Conservation (phyloP, 2,113 vertebrate species). For the Mormyrus lacerda region DNA sequence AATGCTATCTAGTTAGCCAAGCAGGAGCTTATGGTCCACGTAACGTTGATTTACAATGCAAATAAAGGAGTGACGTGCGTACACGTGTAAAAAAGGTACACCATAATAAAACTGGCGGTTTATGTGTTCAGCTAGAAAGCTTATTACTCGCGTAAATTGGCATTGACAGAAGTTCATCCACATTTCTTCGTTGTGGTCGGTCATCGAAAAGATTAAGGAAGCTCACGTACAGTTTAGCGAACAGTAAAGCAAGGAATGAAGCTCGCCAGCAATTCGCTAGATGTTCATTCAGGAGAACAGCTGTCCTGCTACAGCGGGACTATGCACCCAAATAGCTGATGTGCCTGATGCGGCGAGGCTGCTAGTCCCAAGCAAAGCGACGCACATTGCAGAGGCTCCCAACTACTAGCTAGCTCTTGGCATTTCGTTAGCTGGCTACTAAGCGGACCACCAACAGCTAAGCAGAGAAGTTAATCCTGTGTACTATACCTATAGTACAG, state of each 20-base stretch:
- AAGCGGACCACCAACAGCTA: not conserved
- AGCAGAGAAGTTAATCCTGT: not conserved
- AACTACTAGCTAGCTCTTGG: not conserved
- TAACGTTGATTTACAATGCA: not conserved
- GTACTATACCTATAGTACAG: not conserved
- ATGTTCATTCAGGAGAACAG: not conserved
- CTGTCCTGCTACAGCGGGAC: not conserved
- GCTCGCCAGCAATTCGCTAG: not conserved
- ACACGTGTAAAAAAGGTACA: not conserved
- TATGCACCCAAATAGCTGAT: not conserved
- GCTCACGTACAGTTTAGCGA: not conserved
- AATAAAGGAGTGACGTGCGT: not conserved
- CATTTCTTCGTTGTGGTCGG: not conserved
- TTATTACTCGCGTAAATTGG: not conserved
- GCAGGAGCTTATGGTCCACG: not conserved
- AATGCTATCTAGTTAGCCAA: not conserved
- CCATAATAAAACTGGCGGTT: not conserved
- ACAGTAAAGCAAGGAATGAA: not conserved
- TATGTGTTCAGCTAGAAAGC: not conserved
- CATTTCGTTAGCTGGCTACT: not conserved
- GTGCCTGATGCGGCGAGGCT: not conserved
- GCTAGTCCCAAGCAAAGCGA: not conserved
- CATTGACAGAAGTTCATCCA: not conserved
- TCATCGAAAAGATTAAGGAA: not conserved
- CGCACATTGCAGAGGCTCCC: not conserved